Evolutionary conservation across 2,888 invertebrate species (phyloP).

Genomic region (Andrena haemorrhoa): DNA sequence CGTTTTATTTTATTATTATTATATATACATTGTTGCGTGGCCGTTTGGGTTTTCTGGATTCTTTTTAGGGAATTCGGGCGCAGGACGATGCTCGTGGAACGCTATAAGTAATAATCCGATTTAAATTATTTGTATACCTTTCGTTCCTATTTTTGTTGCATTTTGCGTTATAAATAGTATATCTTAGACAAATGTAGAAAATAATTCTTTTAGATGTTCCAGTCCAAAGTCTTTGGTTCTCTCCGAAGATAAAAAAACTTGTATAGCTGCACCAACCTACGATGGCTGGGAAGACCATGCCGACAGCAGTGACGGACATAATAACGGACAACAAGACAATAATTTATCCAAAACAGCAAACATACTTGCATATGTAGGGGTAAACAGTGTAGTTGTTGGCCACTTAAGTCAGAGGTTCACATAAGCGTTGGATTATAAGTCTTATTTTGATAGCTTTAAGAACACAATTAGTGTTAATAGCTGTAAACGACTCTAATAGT

Average conservation of each 20-base stretch:
- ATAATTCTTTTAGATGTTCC: slow-evolving; percentile 87
- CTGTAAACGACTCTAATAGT: too few relatives aligned
- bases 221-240: slow-evolving; percentile 91
- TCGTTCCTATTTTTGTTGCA: too few relatives aligned
- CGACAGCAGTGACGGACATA: slow-evolving; percentile 93
- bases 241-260: slow-evolving; percentile 88
- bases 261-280: slow-evolving; percentile 90
- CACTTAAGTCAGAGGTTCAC: too few relatives aligned
- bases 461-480: too few relatives aligned
- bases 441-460: too few relatives aligned
- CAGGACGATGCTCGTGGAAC: too few relatives aligned
- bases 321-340: slow-evolving; percentile 85
- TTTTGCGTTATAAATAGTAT: neutral
- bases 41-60: too few relatives aligned
- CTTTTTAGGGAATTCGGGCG: too few relatives aligned
- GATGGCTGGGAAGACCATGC: slow-evolving; percentile 92
- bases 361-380: slow-evolving; percentile 86
- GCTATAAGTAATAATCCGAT: slow-evolving; percentile 84
- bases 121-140: neutral
- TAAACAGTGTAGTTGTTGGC: too few relatives aligned
- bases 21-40: too few relatives aligned
- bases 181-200: neutral
- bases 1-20: too few relatives aligned
- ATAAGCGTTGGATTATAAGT: too few relatives aligned
- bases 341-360: slow-evolving; percentile 83